These are phyloP conservation scores for Trichomycterus rosablanca DNA, from an alignment of 2,113 vertebrate genomes.

Conservation along the genomic window DNA sequence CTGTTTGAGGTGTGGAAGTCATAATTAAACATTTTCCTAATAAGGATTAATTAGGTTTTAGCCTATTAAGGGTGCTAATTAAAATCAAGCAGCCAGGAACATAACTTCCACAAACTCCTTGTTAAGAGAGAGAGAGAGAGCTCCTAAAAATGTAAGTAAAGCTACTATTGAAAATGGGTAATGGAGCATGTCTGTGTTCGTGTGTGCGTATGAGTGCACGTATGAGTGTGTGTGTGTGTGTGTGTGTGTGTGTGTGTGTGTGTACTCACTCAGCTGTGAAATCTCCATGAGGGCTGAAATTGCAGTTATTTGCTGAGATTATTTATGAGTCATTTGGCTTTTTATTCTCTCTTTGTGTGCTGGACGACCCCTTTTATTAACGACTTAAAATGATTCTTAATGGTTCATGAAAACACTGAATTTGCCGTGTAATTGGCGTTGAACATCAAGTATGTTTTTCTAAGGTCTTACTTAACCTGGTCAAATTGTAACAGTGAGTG, in stretches of 20 bases:
- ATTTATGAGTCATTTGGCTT: constrained; percentile 62
- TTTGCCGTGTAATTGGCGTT: constrained; percentile 21
- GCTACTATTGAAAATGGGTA: constrained; percentile 44
- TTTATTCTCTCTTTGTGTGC: constrained; percentile 51
- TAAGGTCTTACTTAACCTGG: background rate
- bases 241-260: constrained; percentile 28
- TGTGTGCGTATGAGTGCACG: constrained; percentile 16
- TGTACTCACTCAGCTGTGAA: constrained; percentile 61
- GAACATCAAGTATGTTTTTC: constrained; percentile 16
- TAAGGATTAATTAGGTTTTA: constrained; percentile 40
- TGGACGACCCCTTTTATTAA: constrained; percentile 48
- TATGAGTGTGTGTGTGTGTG: constrained; percentile 29
- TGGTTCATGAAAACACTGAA: constrained; percentile 44
- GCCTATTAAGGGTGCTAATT: constrained; percentile 31
- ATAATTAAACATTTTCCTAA: constrained; percentile 39
- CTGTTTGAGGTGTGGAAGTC: constrained; percentile 17
- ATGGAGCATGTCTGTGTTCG: constrained; percentile 35
- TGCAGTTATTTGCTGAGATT: constrained; percentile 69
- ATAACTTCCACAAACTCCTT: constrained; percentile 24
- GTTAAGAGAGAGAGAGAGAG: too few relatives aligned
- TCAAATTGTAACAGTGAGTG: constrained; percentile 4
- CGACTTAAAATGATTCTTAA: constrained; percentile 45
- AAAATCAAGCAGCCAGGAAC: constrained; percentile 10
- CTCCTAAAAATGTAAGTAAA: constrained; percentile 29
- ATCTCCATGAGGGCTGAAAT: constrained; percentile 70